A percentile compares a stretch with the other conserved stretches of the same genome.
These are phyloP conservation scores for cat (Felis catus) DNA, from an alignment of 2,113 vertebrate genomes.

Conservation along the genomic window F.catus_Fca126_mat1.0 CM031426.1:23382501-23383000, in stretches of 20 bases:
- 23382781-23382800: not conserved
- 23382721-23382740: not conserved
- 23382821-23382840: not conserved
- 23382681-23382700: not conserved
- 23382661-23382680: not conserved
- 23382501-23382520: not conserved
- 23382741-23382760: not conserved
- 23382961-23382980: not conserved
- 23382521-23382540: no score
- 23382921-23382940: not conserved
- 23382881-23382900: not conserved
- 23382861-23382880: not conserved
- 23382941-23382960: not conserved
- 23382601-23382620: not conserved
- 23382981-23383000: not conserved
- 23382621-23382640: conserved; percentile 11
- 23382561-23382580: not conserved
- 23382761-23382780: not conserved
- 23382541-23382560: not conserved
- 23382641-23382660: not conserved
- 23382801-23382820: not conserved
- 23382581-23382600: not conserved
- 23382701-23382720: not conserved
- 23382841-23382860: not conserved
- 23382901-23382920: not conserved